phyloP scores from a whole-genome alignment of 2,797 vertebrate species.

The Gobio occitaniae region DNA sequence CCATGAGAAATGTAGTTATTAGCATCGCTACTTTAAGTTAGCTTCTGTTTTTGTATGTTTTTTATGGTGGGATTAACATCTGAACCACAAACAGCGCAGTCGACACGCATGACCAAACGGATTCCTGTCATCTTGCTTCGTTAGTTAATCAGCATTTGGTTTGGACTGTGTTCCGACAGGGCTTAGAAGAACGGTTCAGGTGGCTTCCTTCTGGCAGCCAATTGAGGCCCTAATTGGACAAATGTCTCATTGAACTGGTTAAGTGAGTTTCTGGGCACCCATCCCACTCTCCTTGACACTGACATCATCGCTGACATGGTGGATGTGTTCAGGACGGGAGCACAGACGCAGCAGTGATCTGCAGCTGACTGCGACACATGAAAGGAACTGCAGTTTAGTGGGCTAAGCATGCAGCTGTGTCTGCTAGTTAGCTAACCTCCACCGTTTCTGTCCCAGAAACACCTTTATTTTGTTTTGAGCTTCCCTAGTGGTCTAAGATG shows the following conservation, averaged over 20 bases:
- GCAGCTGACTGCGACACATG: slow-evolving; percentile 70
- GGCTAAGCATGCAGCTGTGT: slow-evolving; percentile 73
- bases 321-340: slow-evolving; percentile 20
- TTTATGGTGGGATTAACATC: slow-evolving; percentile 7
- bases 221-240: slow-evolving; percentile 68
- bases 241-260: slow-evolving; percentile 71
- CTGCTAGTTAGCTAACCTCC: slow-evolving; percentile 50
- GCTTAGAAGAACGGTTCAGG: slow-evolving; percentile 76
- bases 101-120: slow-evolving; percentile 53
- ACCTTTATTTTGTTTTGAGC: background rate
- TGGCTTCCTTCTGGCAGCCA: slow-evolving; percentile 60
- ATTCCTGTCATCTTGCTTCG: slow-evolving; percentile 67
- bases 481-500: slow-evolving; percentile 1
- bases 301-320: slow-evolving; percentile 50
- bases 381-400: slow-evolving; percentile 69
- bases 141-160: slow-evolving; percentile 71
- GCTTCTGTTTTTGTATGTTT: slow-evolving; percentile 1
- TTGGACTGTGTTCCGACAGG: slow-evolving; percentile 60
- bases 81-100: slow-evolving; percentile 5
- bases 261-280: slow-evolving; percentile 59
- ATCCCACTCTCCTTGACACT: slow-evolving; percentile 56
- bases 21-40: background rate
- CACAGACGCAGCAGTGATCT: slow-evolving; percentile 41
- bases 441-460: background rate
- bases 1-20: background rate